Evolutionary conservation across 2,113 vertebrate genomes (phyloP), one percentile per base, ranked within the genome.

Genomic region (Fregetta grallaria): DNA sequence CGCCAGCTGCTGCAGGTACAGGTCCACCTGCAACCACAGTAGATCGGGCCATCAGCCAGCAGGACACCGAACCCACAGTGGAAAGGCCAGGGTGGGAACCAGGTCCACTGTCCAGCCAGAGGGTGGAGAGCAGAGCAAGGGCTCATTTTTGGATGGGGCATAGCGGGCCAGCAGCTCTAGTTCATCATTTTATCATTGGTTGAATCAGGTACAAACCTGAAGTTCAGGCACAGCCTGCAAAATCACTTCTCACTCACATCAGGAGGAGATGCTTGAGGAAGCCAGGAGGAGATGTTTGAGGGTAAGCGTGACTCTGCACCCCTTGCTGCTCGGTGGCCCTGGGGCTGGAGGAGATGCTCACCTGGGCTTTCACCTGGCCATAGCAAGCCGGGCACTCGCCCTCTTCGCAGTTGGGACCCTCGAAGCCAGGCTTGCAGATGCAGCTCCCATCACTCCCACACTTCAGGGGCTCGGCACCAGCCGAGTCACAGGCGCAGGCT

Each of bases 361-460:
- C 99, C 99, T 99, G 98, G 62, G 5, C 80, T 93, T 98, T 98
- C 95, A 99, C 97, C 73, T 98, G 97, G 71, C 78, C n/a, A 20
- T 99, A 99, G 93, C 99, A 99, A 77, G 97, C 91, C 0, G 99
- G 99, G 79, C 99, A 99, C 66, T 75, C 84, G 5, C 96, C 95
- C 0, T 90, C 97, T 16, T 99, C 98, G 53, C 99, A 99, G 95
- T 17, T 98, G 50, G 90, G 96, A 20, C 99, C 99, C 38, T 98
- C 97, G 6, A 98, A 99, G 32, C 99, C 99, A 0, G 98, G 95
- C 92, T 98, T 98, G 96, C 99, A 99, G 50, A 95, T 85, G 93
- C 99, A 99, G 94, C 97, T 99, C 27, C 99, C 99, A 0, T 96
- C 96, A 2, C 87, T 88, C 22, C 96, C 98, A 29, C 99, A 99